phyloP scores from a whole-genome alignment of 2,113 vertebrate species.

The Crypturellus undulatus region DNA sequence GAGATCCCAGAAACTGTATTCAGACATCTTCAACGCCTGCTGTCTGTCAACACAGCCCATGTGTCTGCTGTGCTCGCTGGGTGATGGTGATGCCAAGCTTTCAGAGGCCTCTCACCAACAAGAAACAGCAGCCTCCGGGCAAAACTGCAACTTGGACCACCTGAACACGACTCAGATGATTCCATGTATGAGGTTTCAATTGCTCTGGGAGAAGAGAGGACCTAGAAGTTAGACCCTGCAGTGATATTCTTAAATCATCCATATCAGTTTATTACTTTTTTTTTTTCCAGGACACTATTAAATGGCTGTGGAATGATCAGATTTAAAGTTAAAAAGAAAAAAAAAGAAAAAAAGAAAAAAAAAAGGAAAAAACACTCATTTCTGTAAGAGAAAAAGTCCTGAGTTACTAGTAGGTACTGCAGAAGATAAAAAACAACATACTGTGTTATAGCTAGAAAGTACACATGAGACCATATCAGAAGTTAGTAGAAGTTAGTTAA shows the following conservation, averaged over 20 bases:
- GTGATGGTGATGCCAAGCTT: neutral
- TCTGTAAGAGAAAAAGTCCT: neutral
- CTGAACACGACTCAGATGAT: accelerated
- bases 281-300: neutral
- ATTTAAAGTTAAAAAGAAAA: constrained; percentile 20
- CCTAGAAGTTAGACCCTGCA: neutral
- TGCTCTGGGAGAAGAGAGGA: neutral
- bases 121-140: neutral
- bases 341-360: neutral
- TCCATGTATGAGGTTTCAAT: neutral
- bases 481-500: neutral
- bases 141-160: neutral
- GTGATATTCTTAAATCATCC: neutral
- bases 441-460: neutral
- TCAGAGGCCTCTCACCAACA: neutral
- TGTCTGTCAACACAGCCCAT: too few relatives aligned
- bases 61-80: neutral
- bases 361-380: neutral
- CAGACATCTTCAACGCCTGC: neutral
- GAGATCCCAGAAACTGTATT: neutral
- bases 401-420: neutral
- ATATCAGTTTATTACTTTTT: neutral
- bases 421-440: neutral
- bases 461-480: neutral
- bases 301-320: neutral